Conservation (phyloP, 2,113 vertebrate species). For the Lontra canadensis region DNA sequence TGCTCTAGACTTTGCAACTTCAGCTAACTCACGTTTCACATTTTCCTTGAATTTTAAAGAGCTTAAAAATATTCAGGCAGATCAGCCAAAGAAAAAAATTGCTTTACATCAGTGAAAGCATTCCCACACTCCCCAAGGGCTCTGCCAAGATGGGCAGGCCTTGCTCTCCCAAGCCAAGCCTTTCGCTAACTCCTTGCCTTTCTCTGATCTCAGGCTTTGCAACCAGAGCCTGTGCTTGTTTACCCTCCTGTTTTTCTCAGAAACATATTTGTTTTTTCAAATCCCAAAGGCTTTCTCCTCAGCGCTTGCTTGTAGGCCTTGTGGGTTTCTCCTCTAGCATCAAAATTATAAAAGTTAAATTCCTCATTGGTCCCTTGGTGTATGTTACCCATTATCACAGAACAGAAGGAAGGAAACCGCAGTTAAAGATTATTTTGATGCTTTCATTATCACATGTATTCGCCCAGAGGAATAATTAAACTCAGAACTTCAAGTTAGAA, state of each 20-base stretch:
- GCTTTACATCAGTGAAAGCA: slow-evolving; percentile 33
- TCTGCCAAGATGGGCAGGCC: neutral
- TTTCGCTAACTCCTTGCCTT: slow-evolving; percentile 25
- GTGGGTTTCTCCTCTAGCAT: slow-evolving; percentile 42
- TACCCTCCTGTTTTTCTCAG: slow-evolving; percentile 29
- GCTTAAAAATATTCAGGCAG: slow-evolving; percentile 40
- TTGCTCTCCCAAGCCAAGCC: slow-evolving; percentile 9
- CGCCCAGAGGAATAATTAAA: neutral
- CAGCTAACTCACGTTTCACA: slow-evolving; percentile 66
- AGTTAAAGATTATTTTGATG: neutral
- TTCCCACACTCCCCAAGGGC: neutral
- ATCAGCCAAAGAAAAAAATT: slow-evolving; percentile 21
- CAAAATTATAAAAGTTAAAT: slow-evolving; percentile 40
- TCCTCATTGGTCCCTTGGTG: neutral
- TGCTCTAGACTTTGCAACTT: slow-evolving; percentile 62
- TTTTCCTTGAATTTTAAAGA: slow-evolving; percentile 40
- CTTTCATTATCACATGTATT: neutral
- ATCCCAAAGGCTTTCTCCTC: slow-evolving; percentile 28
- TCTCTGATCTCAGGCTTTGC: neutral
- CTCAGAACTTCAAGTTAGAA: slow-evolving; percentile 24
- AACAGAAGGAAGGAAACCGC: slow-evolving; percentile 51
- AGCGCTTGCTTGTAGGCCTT: neutral
- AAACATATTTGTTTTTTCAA: slow-evolving; percentile 67
- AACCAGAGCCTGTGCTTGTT: neutral
- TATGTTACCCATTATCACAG: neutral